Evolutionary conservation across 2,113 vertebrate genomes (phyloP).

Genomic region (Bagarius yarrelli): DNA sequence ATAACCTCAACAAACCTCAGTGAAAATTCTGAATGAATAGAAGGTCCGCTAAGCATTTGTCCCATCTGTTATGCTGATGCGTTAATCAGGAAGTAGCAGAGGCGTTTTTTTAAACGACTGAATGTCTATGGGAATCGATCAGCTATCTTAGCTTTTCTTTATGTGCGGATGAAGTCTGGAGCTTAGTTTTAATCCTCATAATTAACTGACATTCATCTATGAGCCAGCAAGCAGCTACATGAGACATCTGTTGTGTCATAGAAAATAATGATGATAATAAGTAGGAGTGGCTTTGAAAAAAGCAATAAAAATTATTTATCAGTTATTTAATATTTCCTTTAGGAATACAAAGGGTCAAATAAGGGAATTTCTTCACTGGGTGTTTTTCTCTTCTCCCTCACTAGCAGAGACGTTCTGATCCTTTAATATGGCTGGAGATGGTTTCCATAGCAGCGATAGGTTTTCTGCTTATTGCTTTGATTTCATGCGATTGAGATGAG

Average conservation of each 20-base stretch:
- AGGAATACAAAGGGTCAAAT: neutral
- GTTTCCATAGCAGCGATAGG: slow-evolving; percentile 16
- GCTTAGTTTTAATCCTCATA: neutral
- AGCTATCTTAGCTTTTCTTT: neutral
- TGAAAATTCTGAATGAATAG: neutral
- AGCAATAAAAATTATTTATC: too few species aligned
- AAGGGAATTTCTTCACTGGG: slow-evolving; percentile 1
- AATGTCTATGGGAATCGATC: neutral
- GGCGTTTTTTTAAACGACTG: neutral
- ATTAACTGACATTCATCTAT: neutral
- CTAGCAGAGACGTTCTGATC: neutral
- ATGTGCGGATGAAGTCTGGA: neutral
- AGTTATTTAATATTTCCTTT: neutral
- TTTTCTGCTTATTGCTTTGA: slow-evolving; percentile 16
- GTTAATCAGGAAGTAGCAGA: neutral
- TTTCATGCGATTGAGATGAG: slow-evolving; percentile 10
- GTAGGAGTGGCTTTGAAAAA: neutral
- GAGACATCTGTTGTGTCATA: neutral
- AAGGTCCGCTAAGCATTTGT: slow-evolving; percentile 1
- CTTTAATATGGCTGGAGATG: neutral
- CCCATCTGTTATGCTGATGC: neutral
- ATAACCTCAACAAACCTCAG: neutral
- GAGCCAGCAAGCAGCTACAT: too few species aligned
- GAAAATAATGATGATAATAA: neutral
- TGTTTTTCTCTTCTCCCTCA: neutral